Conservation (phyloP, 2,797 vertebrate genomes). For the Labeo calbasu region DNA sequence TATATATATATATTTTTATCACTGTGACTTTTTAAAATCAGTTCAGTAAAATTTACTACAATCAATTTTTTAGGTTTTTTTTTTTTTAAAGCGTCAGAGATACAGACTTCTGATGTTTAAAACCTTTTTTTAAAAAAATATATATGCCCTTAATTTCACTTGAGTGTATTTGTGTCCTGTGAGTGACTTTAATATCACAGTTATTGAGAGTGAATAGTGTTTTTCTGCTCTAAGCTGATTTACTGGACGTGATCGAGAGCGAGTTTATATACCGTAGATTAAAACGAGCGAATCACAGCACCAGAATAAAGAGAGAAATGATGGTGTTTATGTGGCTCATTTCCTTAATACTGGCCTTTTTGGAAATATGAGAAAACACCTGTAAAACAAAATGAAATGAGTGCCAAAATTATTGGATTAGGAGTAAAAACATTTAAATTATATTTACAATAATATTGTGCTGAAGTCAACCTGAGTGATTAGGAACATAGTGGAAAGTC, state of each 20-base stretch:
- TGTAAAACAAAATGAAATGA: no score
- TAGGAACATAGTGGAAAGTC: no score
- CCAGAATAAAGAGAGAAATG: not conserved
- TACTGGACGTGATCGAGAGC: not conserved
- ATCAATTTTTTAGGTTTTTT: not conserved
- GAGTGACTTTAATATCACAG: not conserved
- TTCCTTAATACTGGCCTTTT: not conserved
- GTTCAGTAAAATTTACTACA: not conserved
- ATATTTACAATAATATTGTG: no score
- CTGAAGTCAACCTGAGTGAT: no score
- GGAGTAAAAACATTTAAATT: no score
- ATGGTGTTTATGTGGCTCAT: not conserved
- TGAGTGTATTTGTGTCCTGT: not conserved
- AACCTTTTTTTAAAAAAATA: no score
- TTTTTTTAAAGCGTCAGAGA: no score
- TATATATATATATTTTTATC: no score
- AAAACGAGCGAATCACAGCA: not conserved
- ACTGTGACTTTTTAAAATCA: no score
- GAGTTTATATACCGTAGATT: not conserved
- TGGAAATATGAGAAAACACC: not conserved
- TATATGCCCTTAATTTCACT: no score
- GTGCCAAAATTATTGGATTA: no score
- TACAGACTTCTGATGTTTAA: no score
- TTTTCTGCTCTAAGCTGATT: constrained; percentile 7
- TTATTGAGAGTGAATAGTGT: not conserved